Base-by-base conservation (phyloP, 2,113 vertebrate genomes). In the Columbina picui region DNA sequence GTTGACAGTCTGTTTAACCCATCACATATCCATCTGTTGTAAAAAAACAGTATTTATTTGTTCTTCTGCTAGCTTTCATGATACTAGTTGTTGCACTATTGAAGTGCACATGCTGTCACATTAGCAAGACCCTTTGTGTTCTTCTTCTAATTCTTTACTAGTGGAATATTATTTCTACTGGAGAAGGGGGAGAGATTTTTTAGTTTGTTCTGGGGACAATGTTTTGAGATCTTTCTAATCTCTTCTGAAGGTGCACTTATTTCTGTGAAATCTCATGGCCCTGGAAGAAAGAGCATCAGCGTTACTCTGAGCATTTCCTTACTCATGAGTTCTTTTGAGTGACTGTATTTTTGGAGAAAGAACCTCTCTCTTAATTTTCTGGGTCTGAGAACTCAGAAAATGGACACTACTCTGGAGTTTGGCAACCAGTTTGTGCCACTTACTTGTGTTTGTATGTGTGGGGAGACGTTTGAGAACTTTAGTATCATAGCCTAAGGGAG, bases 51-150 rank as follows among this genome's bases (percentile, higher is more conserved):
- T 8, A 32, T 84, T 83, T 65, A 34, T 85, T 76, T 2, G 1
- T 43, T 83, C 23, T 32, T 71, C 52, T 59, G 18, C 19, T 26
- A 36, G 39, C 26, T 65, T 79, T 45, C 65, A 14, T 85, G 61
- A 18, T 45, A 2, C 26, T 26, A 6, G 32, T 81, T 2, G 0
- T 16, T 34, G 27, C 2, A 4, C 29, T 45, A 21, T 9, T 38
- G 45, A 63, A 74, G 55, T 55, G 8, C 19, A 59, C 29, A 1
- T 68, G 53, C 39, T 50, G 65, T 65, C 63, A 10, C 12, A 79
- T n/a, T 32, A 80, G 50, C 26, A 32, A 73, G 32, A 34, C 19
- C 89, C 34, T 77, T 70, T 65, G 53, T 90, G 14, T 2, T 53
- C 27, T 53, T 84, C 38, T 63, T 39, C 53, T 34, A 20, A 7